phyloP scores from a whole-genome alignment of 1,140 invertebrate species.

The Meloidogyne floridensis region DNA sequence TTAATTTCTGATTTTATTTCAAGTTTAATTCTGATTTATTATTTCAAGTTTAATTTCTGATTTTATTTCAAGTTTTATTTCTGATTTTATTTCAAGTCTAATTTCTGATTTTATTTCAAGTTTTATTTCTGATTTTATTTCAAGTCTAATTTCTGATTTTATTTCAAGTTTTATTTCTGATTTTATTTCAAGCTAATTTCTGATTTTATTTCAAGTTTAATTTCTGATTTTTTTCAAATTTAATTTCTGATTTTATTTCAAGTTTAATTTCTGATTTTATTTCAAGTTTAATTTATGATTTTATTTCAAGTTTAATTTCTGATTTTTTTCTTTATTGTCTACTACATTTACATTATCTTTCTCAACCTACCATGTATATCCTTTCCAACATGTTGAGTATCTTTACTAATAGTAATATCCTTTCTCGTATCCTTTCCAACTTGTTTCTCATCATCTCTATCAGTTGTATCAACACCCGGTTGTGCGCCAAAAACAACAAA shows the following conservation, averaged over 20 bases:
- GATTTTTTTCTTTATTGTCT: background rate
- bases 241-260: background rate
- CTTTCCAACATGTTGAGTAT: background rate
- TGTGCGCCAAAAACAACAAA: background rate
- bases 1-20: no score
- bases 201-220: background rate
- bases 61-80: background rate
- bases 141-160: background rate
- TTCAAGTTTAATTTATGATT: background rate
- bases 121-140: background rate
- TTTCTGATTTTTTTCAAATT: background rate
- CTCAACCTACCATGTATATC: background rate
- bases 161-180: no score
- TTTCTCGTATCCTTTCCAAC: background rate
- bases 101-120: background rate
- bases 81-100: background rate
- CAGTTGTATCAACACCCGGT: background rate
- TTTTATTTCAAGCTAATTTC: background rate
- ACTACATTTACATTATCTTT: no score
- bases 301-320: background rate
- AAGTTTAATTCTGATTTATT: no score
- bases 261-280: background rate
- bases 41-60: background rate
- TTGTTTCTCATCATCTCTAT: background rate
- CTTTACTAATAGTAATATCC: background rate